phyloP scores from a whole-genome alignment of 2,113 vertebrate species.

The Eira barbara region DNA sequence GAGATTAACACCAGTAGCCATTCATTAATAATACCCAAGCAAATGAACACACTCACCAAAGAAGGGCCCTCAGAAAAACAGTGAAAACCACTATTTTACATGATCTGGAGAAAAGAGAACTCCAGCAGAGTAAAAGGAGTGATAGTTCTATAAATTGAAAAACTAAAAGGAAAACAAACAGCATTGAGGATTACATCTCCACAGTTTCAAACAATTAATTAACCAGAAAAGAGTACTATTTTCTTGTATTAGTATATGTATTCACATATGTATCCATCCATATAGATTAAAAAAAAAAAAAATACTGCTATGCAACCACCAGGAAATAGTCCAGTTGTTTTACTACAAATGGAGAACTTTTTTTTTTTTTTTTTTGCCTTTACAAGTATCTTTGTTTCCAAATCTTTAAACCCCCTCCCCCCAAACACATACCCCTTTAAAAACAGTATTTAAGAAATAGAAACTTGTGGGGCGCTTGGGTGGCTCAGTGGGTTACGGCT shows the following conservation, averaged over 20 bases:
- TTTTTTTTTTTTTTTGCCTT: not conserved
- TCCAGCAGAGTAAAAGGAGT: not conserved
- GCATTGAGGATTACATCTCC: not conserved
- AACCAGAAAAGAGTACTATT: not conserved
- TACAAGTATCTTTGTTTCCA: not conserved
- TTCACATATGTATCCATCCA: not conserved
- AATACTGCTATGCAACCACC: not conserved
- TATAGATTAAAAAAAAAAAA: not conserved
- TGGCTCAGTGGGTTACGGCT: no score
- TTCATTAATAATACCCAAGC: conserved; percentile 7
- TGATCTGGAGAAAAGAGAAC: not conserved
- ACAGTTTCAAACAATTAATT: conserved; percentile 1
- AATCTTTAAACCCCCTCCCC: not conserved
- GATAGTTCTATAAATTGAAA: conserved; percentile 12
- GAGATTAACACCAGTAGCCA: not conserved
- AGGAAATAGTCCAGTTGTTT: conserved; percentile 5
- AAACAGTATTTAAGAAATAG: not conserved
- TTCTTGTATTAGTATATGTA: not conserved
- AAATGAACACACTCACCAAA: conserved; percentile 14
- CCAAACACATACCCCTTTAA: not conserved
- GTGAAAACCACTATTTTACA: not conserved
- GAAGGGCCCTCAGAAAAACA: not conserved
- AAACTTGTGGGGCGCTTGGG: no score
- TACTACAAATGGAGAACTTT: not conserved
- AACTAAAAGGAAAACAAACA: conserved; percentile 31